phyloP scores from a whole-genome alignment of 2,113 vertebrate species.

The Dicentrarchus labrax region DNA sequence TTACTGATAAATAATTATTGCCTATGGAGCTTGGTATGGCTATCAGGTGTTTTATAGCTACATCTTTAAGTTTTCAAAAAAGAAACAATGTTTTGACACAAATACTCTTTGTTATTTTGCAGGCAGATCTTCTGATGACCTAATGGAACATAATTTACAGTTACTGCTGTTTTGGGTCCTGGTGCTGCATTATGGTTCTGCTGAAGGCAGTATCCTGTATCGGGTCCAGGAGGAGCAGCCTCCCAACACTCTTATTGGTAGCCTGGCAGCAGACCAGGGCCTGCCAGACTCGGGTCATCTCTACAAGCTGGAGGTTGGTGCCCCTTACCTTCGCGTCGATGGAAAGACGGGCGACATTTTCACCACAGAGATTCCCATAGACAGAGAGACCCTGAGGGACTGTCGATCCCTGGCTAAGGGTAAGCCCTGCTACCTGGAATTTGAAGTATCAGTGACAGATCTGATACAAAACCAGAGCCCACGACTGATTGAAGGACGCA shows the following conservation, averaged over 20 bases:
- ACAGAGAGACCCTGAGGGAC: constrained; percentile 93
- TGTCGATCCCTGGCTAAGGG: constrained; percentile 90
- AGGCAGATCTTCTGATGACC: constrained; percentile 78
- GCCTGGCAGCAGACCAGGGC: constrained; percentile 94
- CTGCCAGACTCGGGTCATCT: constrained; percentile 95
- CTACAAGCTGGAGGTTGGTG: constrained; percentile 96
- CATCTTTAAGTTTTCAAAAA: constrained; percentile 17
- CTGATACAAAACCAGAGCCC: constrained; percentile 91
- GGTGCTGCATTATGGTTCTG: constrained; percentile 73
- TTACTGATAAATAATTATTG: constrained; percentile 23
- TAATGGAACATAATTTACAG: constrained; percentile 81
- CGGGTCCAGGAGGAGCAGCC: constrained; percentile 95
- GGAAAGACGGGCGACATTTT: constrained; percentile 98
- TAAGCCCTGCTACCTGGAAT: constrained; percentile 94
- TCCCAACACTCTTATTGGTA: constrained; percentile 96
- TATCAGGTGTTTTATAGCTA: not conserved
- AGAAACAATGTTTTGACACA: constrained; percentile 31
- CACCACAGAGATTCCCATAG: constrained; percentile 96
- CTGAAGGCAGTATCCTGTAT: constrained; percentile 87
- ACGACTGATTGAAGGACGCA: constrained; percentile 94
- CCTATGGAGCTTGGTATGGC: not conserved
- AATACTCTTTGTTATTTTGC: constrained; percentile 56
- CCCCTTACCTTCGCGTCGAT: constrained; percentile 95
- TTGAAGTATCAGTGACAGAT: constrained; percentile 97
- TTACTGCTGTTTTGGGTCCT: constrained; percentile 79